These are phyloP conservation scores for Stegana nigrithorax DNA, from an alignment of 2,888 invertebrate species.

Conservation along the genomic window DNA sequence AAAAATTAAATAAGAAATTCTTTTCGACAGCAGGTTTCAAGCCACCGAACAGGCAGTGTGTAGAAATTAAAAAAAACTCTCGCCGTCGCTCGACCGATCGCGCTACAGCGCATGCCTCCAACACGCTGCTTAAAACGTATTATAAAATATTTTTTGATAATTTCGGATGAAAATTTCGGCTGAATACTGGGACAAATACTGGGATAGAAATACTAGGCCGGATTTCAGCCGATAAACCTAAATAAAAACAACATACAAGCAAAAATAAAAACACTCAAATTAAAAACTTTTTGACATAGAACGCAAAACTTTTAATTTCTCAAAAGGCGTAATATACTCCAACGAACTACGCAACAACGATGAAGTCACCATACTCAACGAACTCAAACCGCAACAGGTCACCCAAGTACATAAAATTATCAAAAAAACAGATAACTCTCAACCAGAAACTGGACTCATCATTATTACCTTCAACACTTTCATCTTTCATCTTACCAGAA, in stretches of 20 bases:
- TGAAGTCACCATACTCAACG: not conserved
- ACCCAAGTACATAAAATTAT: not conserved
- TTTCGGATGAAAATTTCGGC: no score
- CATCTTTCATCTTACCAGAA: not conserved
- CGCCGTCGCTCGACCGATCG: no score
- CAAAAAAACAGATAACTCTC: not conserved
- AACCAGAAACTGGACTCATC: not conserved
- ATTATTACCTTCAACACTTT: not conserved
- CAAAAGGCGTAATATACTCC: conserved; percentile 8
- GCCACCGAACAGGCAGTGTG: no score
- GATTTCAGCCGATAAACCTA: not conserved
- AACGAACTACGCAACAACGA: not conserved
- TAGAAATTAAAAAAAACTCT: no score
- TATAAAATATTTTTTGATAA: no score
- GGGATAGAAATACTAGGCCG: no score
- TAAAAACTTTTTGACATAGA: conserved; percentile 4
- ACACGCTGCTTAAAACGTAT: not conserved
- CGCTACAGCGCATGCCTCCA: no score
- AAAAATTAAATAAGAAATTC: no score
- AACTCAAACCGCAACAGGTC: not conserved
- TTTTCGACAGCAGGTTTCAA: no score
- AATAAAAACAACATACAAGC: no score
- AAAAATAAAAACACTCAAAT: no score
- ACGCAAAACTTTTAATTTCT: conserved; percentile 3
- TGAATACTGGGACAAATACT: no score